Conservation (phyloP, 35 echinoderm and acorn worm genomes). For the Lytechinus pictus region DNA sequence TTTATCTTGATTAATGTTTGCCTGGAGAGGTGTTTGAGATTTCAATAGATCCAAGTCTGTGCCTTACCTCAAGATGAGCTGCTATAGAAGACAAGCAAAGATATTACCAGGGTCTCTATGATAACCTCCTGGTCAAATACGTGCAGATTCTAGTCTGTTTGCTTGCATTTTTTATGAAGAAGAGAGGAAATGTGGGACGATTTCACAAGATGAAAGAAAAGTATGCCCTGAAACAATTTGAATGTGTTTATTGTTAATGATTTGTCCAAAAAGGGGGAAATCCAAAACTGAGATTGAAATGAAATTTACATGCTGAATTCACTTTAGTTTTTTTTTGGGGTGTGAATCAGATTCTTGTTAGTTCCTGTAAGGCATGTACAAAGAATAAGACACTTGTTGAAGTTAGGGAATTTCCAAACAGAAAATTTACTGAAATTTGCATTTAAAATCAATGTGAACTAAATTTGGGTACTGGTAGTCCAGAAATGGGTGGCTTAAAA, state of each 20-base stretch:
- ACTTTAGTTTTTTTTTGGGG: background rate
- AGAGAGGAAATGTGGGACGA: background rate
- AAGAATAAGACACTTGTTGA: background rate
- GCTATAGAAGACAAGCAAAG: background rate
- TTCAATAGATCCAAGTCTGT: background rate
- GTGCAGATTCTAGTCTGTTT: background rate
- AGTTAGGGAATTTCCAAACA: no score
- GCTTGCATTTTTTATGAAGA: background rate
- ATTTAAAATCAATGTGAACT: no score
- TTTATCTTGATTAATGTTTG: constrained; percentile 20
- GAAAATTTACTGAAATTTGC: no score
- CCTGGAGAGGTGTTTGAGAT: background rate
- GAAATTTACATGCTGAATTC: background rate
- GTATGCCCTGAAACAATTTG: background rate
- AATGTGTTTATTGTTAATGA: background rate
- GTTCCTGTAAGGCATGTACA: background rate
- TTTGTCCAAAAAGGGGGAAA: background rate
- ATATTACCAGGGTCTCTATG: background rate
- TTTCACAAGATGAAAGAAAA: background rate
- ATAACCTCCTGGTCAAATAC: background rate
- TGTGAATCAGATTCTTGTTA: background rate
- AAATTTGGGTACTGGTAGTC: no score
- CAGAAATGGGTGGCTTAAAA: no score
- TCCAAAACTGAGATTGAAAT: background rate
- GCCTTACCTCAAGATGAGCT: background rate